phyloP scores from a whole-genome alignment of 1,140 invertebrate genomes.

The Bombus superbus region DNA sequence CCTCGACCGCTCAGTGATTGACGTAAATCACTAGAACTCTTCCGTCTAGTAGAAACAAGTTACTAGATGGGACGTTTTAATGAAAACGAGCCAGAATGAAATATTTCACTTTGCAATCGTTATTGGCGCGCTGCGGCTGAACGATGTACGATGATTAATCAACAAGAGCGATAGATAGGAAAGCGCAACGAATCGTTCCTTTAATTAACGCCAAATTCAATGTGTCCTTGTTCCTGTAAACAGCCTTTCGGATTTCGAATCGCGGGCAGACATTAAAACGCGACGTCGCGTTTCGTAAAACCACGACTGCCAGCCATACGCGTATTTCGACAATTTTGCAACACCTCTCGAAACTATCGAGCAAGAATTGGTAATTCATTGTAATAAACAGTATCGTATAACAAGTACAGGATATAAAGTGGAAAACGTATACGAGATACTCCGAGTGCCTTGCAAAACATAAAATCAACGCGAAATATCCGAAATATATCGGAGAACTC shows the following conservation, averaged over 20 bases:
- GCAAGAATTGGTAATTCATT: too few species aligned
- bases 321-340: too few species aligned
- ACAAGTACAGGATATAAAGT: too few species aligned
- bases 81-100: neutral
- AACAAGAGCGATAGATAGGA: neutral
- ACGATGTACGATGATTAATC: neutral
- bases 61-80: neutral
- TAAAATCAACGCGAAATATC: too few species aligned
- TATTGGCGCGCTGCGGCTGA: neutral
- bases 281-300: neutral
- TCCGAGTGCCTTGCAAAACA: accelerated
- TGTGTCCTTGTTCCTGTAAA: neutral
- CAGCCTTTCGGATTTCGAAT: neutral
- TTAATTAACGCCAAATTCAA: neutral
- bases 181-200: neutral
- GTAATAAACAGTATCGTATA: too few species aligned
- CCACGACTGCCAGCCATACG: too few species aligned
- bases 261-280: too few species aligned
- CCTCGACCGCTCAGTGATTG: neutral
- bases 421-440: too few species aligned
- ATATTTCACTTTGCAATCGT: neutral
- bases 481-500: too few species aligned
- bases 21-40: conserved; percentile 15
- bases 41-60: neutral
- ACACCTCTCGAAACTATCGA: too few species aligned